Evolutionary conservation across 2,113 vertebrate genomes (phyloP), one percentile per base, ranked within the genome.

Genomic region (Phodopus roborovskii): DNA sequence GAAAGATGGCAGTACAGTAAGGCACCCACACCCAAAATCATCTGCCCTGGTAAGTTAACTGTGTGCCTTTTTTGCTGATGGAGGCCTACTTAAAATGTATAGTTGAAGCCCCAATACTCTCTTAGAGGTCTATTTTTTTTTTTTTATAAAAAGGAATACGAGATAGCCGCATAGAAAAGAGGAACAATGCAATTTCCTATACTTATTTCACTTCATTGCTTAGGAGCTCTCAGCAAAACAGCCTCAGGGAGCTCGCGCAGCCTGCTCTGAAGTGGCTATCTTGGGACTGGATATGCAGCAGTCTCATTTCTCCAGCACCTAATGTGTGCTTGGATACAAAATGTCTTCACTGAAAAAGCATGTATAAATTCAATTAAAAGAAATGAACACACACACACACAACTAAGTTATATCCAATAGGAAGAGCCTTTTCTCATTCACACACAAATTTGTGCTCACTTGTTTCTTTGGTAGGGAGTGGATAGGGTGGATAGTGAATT

Each of bases 371-470:
- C n/a, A 64, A 77, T 86, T 77, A 90, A 77, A n/a, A 83, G 22
- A 94, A 94, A 94, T 68, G 66, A 90, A 77, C 24, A 71, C 58
- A 2, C 24, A 92, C 75, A 81, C 45, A 45, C 45, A 75, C 9
- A 92, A 60, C 56, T 82, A 92, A 90, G 82, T 75, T 75, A 90
- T 94, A 77, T 56, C 50, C 75, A 92, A 48, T 36, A 88, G 78
- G 30, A 81, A 85, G 64, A 79, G 64, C 78, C 17, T 48, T 95
- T 53, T 92, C n/a, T 36, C 53, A 71, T 70, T 88, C 19, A 50
- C 33, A 60, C 22, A 75, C 4, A 82, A n/a, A n/a, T 15, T 17
- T 71, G 28, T 68, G 7, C 91, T n/a, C 7, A 84, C 91, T 88
- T 75, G 56, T 42, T 56, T 95, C 39, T 45, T 92, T 66, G 5